Evolutionary conservation across 2,888 invertebrate genomes (phyloP), one percentile per base, ranked within the genome.

Genomic region (Osedax frankpressi): DNA sequence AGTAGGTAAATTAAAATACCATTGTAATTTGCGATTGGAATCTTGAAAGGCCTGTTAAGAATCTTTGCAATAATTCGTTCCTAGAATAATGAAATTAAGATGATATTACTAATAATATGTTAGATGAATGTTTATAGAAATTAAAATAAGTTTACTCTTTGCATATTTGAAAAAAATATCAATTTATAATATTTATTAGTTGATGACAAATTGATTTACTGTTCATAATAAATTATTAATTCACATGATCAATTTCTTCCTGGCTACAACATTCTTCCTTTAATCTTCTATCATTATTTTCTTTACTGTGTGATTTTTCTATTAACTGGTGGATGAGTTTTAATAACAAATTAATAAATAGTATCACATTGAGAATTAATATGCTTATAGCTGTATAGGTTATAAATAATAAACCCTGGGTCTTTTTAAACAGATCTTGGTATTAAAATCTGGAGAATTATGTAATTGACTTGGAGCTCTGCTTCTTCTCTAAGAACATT

Each of bases 1-100:
- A 14, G n/a, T 59, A n/a, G 19, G 59, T 65, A n/a, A 44, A 44
- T 44, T 44, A 11, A 44, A 72, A 69, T 76, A 84, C 84, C 84
- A 80, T 82, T 80, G 85, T 95, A 96, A 81, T 94, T 92, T 0
- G 92, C 90, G 75, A 96, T 91, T 0, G 96, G 96, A 28, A 94
- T 91, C 86, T 92, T 91, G 82, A 95, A 97, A 0, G 94, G 94
- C 81, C 90, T 90, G 1, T 84, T 81, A 3, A 96, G 85, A 77
- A 94, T 89, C 80, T 90, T 90, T 73, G 89, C 89, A 77, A 97
- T 94, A 25, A 92, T 87, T 76, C 88, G 89, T 86, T 96, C 91
- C 89, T 91, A 82, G 89, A 91, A 87, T 69, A 3, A 69, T 68
- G 25, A 71, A 76, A 75, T 30, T 24, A 63, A 71, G 27, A 30